Evolutionary conservation across 53 echinoderm and acorn worm genomes (phyloP).

Genomic region (Antedon mediterranea): DNA sequence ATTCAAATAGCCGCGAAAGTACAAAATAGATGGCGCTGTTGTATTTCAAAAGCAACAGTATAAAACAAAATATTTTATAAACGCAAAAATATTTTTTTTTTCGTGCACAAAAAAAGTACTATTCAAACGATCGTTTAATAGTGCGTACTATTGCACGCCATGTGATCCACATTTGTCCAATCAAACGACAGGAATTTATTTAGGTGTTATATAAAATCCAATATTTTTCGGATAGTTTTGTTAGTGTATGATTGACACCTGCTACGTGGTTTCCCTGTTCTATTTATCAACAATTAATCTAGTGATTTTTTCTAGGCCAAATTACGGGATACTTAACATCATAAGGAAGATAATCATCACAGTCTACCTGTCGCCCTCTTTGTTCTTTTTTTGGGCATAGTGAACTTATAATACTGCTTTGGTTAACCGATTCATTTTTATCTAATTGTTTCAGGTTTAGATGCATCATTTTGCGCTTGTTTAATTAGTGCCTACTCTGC

Average conservation of each 20-base stretch:
- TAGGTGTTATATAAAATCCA: no score
- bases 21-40: no score
- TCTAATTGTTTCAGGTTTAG: neutral
- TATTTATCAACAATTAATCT: constrained; percentile 3
- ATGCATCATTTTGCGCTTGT: neutral
- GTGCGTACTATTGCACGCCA: no score
- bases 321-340: constrained; percentile 7
- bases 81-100: no score
- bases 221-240: constrained; percentile 1
- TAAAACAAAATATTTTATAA: no score
- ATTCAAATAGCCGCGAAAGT: no score
- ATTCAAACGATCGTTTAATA: no score
- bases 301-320: constrained; percentile 1
- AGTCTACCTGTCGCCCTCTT: constrained; percentile 6
- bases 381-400: neutral
- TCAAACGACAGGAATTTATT: no score
- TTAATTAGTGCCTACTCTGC: neutral
- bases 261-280: constrained; percentile 9
- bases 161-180: no score
- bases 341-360: constrained; percentile 9
- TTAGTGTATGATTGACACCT: neutral
- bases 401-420: neutral
- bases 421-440: neutral
- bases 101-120: no score
- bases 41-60: no score